Base-by-base conservation (phyloP, 2,888 invertebrate species). In the Noctua fimbriata region DNA sequence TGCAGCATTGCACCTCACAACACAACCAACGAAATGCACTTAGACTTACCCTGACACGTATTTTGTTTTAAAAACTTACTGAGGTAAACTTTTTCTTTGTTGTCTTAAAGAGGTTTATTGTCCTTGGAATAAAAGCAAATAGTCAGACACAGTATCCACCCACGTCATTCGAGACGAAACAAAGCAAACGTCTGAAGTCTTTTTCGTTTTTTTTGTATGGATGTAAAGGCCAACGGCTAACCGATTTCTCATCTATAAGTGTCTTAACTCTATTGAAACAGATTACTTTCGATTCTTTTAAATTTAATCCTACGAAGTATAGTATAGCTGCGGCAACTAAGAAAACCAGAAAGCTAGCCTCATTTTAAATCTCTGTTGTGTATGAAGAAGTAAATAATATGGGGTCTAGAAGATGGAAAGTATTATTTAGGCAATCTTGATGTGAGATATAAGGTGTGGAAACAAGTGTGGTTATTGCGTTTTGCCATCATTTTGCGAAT, bases 21-120 rank as follows among this genome's bases (percentile, higher is more conserved):
- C 44, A 58, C 47, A 3, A 21, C 21, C 44, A 10, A 18, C 18
- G 71, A 67, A 76, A 75, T 84, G 67, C 84, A 81, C 84, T 81
- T 60, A 81, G 5, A 60, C 18, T 65, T 28, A 74, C 24, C 52
- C 18, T 65, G 58, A 70, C 9, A 71, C 41, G 2, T 70, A 60
- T 63, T 70, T 32, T 9, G 58, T 41, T 71, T 65, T 24, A 24
- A 32, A n/a, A 21, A 21, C 10, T 3, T 32, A n/a, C 18, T 32
- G 10, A 69, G 28, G 76, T 58, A 49, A 24, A 65, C 28, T 74
- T 21, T 36, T 73, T 41, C 24, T 3, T 58, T 24, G 12, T 12
- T 58, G 24, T 55, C 9, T 55, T 24, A 10, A 3, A 55, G 9
- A 58, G 12, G 5, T 12, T 58, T 12, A n/a, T n/a, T n/a, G 58